Percentiles rank a stretch among this genome's conserved stretches.
Conservation (phyloP, 2,888 invertebrate genomes). For the Gisinianus flammeolus region DNA sequence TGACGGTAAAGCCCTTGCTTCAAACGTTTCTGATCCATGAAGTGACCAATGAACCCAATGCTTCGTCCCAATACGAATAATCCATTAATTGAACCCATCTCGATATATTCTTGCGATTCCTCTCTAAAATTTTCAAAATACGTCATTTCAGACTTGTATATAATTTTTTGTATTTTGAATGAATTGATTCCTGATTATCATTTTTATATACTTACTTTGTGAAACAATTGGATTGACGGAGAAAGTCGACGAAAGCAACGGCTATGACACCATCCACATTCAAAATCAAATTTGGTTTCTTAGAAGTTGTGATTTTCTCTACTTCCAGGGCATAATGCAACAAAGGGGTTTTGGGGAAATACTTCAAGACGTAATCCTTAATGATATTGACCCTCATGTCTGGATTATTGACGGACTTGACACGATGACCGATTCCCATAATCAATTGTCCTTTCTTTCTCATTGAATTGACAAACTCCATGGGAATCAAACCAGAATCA, state of each 20-base stretch:
- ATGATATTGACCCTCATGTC: slow-evolving; percentile 97
- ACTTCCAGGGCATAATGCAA: slow-evolving; percentile 95
- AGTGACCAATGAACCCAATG: slow-evolving; percentile 98
- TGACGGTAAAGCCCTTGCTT: slow-evolving; percentile 99
- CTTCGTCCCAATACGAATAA: slow-evolving; percentile 97
- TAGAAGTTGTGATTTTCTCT: slow-evolving; percentile 97
- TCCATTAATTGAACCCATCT: slow-evolving; percentile 97
- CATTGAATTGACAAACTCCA: slow-evolving; percentile 97
- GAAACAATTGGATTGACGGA: slow-evolving; percentile 91
- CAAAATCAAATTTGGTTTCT: slow-evolving; percentile 99
- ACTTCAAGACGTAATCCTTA: slow-evolving; percentile 91
- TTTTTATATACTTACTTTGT: slow-evolving; percentile 71
- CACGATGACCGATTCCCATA: slow-evolving; percentile 97
- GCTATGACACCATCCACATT: slow-evolving; percentile 99
- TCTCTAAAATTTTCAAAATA: slow-evolving; percentile 67
- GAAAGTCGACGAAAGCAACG: slow-evolving; percentile 94
- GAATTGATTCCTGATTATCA: not conserved
- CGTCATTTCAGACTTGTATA: not conserved
- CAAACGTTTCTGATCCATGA: slow-evolving; percentile 96
- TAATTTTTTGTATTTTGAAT: not conserved
- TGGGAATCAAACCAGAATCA: slow-evolving; percentile 90
- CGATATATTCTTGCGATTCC: slow-evolving; percentile 96
- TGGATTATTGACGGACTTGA: slow-evolving; percentile 92
- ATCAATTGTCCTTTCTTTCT: slow-evolving; percentile 95
- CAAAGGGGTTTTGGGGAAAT: slow-evolving; percentile 94